A percentile compares a stretch with the other conserved stretches of the same genome.
Evolutionary conservation across 2,797 vertebrate species (phyloP).

Genomic region (Threskiornis aethiopicus): DNA sequence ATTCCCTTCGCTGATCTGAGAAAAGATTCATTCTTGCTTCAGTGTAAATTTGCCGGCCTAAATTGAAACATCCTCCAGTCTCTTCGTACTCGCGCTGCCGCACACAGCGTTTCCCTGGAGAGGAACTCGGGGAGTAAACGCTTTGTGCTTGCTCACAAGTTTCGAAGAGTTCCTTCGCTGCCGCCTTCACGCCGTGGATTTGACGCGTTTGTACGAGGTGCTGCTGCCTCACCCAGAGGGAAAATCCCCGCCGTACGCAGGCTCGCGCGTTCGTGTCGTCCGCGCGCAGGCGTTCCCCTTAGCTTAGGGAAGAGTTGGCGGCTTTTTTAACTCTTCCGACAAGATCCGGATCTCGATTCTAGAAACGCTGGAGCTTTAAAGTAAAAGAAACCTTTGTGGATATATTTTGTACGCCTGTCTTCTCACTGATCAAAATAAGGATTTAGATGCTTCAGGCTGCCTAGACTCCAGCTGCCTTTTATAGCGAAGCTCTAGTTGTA

Average conservation of each 20-base stretch:
- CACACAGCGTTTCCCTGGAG: neutral
- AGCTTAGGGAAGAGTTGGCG: neutral
- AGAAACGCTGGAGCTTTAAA: neutral
- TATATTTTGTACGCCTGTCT: neutral
- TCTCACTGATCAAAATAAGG: neutral
- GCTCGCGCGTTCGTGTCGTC: fast-evolving
- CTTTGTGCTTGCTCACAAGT: neutral
- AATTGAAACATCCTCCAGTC: neutral
- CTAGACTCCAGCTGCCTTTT: neutral
- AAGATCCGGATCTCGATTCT: neutral
- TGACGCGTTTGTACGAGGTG: neutral
- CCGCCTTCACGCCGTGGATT: neutral
- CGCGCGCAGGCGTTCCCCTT: too few relatives aligned
- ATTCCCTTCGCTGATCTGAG: neutral
- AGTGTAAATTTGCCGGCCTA: neutral
- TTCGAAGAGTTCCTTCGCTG: neutral
- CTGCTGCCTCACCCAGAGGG: neutral
- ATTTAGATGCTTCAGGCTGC: neutral
- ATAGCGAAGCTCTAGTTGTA: neutral
- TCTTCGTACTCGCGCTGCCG: neutral
- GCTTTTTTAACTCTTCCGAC: neutral
- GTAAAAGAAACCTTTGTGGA: neutral
- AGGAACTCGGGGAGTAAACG: neutral
- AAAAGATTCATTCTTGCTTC: neutral
- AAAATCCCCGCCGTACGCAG: fast-evolving